Conservation (phyloP, 2,888 invertebrate species). For the Timema cristinae region DNA sequence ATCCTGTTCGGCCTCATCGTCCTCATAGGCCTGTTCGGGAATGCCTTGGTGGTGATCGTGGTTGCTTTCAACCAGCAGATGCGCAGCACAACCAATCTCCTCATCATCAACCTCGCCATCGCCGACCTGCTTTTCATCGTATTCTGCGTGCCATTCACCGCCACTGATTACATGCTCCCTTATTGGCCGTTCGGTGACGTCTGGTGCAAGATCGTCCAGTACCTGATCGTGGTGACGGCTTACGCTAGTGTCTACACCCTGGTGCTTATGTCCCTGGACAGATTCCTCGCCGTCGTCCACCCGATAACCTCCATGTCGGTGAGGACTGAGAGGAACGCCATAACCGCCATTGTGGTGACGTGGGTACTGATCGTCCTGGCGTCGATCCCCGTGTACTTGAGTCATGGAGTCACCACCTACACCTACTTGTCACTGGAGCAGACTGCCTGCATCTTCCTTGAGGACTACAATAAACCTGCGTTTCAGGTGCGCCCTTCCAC, state of each 20-base stretch:
- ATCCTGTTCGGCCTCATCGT: constrained; percentile 83
- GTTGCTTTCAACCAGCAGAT: constrained; percentile 86
- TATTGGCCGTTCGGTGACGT: constrained; percentile 87
- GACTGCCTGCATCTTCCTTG: constrained; percentile 65
- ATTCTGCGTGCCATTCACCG: constrained; percentile 93
- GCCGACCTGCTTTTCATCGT: constrained; percentile 89
- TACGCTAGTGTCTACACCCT: constrained; percentile 92
- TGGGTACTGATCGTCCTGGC: constrained; percentile 78
- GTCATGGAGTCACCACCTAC: constrained; percentile 70
- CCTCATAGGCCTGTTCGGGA: constrained; percentile 83
- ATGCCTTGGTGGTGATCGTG: constrained; percentile 82
- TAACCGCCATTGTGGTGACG: constrained; percentile 68
- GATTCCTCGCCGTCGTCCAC: constrained; percentile 89
- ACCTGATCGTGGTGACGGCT: constrained; percentile 86
- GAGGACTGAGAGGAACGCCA: constrained; percentile 76
- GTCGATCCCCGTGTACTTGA: constrained; percentile 72
- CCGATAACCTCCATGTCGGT: constrained; percentile 85
- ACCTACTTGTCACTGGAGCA: constrained; percentile 59
- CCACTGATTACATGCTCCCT: constrained; percentile 80
- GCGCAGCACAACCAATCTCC: constrained; percentile 88
- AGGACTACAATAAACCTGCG: constrained; percentile 42
- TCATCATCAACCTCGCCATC: constrained; percentile 85
- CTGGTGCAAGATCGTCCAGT: constrained; percentile 89
- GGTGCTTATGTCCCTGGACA: constrained; percentile 89
- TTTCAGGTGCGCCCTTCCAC: constrained; percentile 37